Conservation (phyloP, 2,888 invertebrate genomes). For the Peribatodes rhomboidaria region DNA sequence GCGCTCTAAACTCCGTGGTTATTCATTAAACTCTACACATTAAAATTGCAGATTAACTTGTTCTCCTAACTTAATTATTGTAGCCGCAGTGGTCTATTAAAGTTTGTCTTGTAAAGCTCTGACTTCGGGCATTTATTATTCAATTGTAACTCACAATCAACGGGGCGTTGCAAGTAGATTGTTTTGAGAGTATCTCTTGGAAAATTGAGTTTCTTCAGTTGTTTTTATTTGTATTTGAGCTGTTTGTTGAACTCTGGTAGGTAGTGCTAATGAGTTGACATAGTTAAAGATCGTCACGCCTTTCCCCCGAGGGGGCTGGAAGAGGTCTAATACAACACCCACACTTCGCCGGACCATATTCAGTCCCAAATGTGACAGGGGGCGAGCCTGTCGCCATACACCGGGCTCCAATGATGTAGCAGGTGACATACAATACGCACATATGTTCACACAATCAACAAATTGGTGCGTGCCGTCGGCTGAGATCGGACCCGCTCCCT, state of each 20-base stretch:
- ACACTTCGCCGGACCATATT: too few relatives aligned
- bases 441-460: too few relatives aligned
- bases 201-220: slow-evolving; percentile 31
- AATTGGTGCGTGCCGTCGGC: too few relatives aligned
- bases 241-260: background rate
- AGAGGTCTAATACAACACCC: too few relatives aligned
- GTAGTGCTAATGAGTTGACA: slow-evolving; percentile 1
- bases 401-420: too few relatives aligned
- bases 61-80: slow-evolving; percentile 46
- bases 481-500: too few relatives aligned
- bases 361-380: too few relatives aligned
- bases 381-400: too few relatives aligned
- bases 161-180: slow-evolving; percentile 24
- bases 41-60: slow-evolving; percentile 52
- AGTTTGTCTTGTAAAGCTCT: slow-evolving; percentile 43
- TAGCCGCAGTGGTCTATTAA: slow-evolving; percentile 39
- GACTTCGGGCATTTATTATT: slow-evolving; percentile 46
- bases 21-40: slow-evolving; percentile 42
- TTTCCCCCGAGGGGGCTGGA: too few relatives aligned
- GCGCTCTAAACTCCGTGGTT: slow-evolving; percentile 12
- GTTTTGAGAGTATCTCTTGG: slow-evolving; percentile 20
- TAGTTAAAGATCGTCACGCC: background rate
- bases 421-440: too few relatives aligned
- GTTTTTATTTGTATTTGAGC: background rate
- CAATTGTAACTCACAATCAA: slow-evolving; percentile 38